Evolutionary conservation across 2,113 vertebrate genomes (phyloP), one percentile per base, ranked within the genome.

Genomic region (Scartelaos histophorus): DNA sequence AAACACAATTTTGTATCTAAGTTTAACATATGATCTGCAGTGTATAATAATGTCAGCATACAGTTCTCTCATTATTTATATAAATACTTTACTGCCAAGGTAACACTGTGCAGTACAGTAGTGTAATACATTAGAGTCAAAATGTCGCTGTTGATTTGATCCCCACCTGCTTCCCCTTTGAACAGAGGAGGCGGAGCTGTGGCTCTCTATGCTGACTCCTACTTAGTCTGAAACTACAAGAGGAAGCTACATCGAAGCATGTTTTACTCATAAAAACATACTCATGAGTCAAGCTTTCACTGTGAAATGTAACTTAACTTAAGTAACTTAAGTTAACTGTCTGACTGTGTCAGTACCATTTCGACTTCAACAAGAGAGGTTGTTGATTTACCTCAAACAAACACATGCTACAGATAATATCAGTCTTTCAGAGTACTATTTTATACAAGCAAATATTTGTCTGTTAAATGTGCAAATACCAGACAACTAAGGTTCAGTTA

Each of bases 151-250:
- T 58, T 16, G 43, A 67, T 74, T 58, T 43, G 45, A 29, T 70
- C 61, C 76, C 71, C 76, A 82, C 76, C 82, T 83, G 76, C 81
- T 90, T 88, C 85, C 86, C 74, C 67, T 65, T 15, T 67, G 75
- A 15, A 76, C 22, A 66, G 24, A 74, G 81, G 80, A n/a, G 89
- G 89, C 71, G 87, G 87, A 85, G 81, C 85, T 75, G 22, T 5
- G 38, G 35, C 45, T 7, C 69, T 72, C 66, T 71, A 21, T 85
- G 89, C 88, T 89, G 88, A 92, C 84, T 87, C 82, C 65, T 89
- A 81, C 66, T 85, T 90, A 88, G 75, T 66, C 69, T 58, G 57
- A 67, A 69, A 69, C 70, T 49, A 78, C 58, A 62, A 73, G 78
- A 82, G 81, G 87, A 88, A 89, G 81, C 75, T 19, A 64, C 47